phyloP scores from a whole-genome alignment of 2,888 invertebrate species.

The Gymnoscelis rufifasciata region DNA sequence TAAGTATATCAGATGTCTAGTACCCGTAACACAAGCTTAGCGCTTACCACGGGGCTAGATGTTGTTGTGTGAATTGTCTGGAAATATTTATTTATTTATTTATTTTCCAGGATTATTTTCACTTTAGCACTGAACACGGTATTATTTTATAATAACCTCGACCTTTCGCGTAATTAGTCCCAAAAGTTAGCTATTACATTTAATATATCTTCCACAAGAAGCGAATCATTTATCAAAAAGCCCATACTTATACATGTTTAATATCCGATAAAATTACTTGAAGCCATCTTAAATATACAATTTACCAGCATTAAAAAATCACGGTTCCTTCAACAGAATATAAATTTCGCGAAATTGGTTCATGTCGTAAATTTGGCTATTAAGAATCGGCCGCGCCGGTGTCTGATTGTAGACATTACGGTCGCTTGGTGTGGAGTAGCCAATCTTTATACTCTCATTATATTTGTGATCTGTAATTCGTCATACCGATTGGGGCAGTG shows the following conservation, averaged over 20 bases:
- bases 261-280: slow-evolving; percentile 17
- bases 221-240: slow-evolving; percentile 2
- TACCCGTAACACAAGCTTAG: too few species aligned
- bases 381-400: slow-evolving; percentile 23
- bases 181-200: neutral
- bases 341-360: slow-evolving; percentile 57
- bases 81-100: too few species aligned
- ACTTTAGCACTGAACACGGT: too few species aligned
- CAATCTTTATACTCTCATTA: slow-evolving; percentile 42
- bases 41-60: too few species aligned
- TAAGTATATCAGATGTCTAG: too few species aligned
- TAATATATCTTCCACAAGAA: neutral
- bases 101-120: too few species aligned
- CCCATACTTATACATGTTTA: slow-evolving; percentile 11
- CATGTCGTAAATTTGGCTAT: slow-evolving; percentile 47
- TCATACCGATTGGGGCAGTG: slow-evolving; percentile 32
- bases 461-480: slow-evolving; percentile 43
- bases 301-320: slow-evolving; percentile 42
- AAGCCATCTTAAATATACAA: slow-evolving; percentile 26
- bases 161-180: neutral
- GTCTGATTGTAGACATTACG: slow-evolving; percentile 30
- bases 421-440: slow-evolving; percentile 27
- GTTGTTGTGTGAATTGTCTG: too few species aligned
- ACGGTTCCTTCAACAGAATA: slow-evolving; percentile 46
- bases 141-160: neutral